Percentiles rank a stretch among this genome's conserved stretches.
These are phyloP conservation scores for Thymelicus acteon DNA, from an alignment of 2,888 invertebrate species.

Conservation along the genomic window DNA sequence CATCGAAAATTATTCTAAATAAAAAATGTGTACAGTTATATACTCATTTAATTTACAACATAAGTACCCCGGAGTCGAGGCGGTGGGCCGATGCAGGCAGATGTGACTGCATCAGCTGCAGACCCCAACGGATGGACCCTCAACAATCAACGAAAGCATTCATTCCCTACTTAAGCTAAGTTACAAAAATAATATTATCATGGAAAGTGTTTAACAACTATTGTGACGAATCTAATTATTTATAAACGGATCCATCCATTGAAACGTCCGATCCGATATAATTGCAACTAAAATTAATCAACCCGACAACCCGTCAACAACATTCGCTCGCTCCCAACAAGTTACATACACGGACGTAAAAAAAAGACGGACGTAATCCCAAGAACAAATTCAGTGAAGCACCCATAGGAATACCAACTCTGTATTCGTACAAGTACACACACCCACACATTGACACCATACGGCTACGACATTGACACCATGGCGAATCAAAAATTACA, in stretches of 20 bases:
- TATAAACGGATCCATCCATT: conserved; percentile 52
- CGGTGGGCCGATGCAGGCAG: conserved; percentile 39
- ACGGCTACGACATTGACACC: no score
- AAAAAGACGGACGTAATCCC: no score
- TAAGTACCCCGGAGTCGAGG: conserved; percentile 39
- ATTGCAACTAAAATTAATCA: conserved; percentile 71
- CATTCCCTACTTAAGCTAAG: conserved; percentile 52
- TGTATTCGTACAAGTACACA: no score
- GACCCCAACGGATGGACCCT: conserved; percentile 52
- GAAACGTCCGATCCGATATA: conserved; percentile 49
- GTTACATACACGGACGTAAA: no score
- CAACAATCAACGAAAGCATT: conserved; percentile 48
- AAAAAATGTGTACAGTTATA: conserved; percentile 59
- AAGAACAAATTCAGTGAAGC: no score
- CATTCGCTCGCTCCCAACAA: conserved; percentile 65
- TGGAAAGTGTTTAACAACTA: conserved; percentile 56
- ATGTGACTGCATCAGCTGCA: no score
- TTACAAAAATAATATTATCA: conserved; percentile 59
- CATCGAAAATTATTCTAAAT: conserved; percentile 66
- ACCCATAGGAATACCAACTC: no score
- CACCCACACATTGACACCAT: no score
- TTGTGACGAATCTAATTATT: conserved; percentile 52
- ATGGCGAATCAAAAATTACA: no score
- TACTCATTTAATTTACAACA: conserved; percentile 48
- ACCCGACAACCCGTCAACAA: conserved; percentile 68